Base-by-base conservation (phyloP, 2,888 invertebrate species). In the Drepanosiphum platanoidis region DNA sequence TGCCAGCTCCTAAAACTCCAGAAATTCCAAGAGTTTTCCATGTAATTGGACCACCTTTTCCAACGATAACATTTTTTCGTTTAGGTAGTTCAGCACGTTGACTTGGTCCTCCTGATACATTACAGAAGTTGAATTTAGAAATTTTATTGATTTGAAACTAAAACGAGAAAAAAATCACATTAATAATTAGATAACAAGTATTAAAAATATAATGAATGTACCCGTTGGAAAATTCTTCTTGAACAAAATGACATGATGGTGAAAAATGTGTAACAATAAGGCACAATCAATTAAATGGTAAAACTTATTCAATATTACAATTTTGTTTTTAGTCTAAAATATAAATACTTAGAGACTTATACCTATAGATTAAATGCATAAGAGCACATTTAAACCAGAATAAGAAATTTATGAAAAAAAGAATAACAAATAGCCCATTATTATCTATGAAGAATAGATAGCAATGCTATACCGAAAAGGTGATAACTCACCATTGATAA, bases 11-110 rank as follows among this genome's bases (percentile, higher is more conserved):
- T 2, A 95, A 89, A 0, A 92, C 91, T 1, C 93, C 92, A 1
- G 95, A 93, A 34, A 93, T 90, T 11, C 91, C 91, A 87, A 96
- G 91, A 87, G 93, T 94, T 89, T 93, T 95, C 97, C 97, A 97
- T 87, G 96, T 93, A 88, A 97, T 92, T 0, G 95, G 95, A 0
- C 90, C 68, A 58, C 36, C 66, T 58, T 84, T 84, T 3, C 84
- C 74, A 52, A 77, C 7, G 15, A 68, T 5, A n/a, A 8, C 0
- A 13, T 36, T 52, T 27, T 39, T 84, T 15, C 84, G 84, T 84
- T 84, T 84, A 3, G 84, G 84, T 22, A 84, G 68, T 36, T 70
- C 75, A 22, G 39, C 27, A n/a, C n/a, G 84, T 77, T 70, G 66
- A 39, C 2, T 58, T 84, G 70, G 15, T 58, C n/a, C 70, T 52